These are phyloP conservation scores for Nomada flava DNA, from an alignment of 2,888 invertebrate species.

Conservation along the genomic window DNA sequence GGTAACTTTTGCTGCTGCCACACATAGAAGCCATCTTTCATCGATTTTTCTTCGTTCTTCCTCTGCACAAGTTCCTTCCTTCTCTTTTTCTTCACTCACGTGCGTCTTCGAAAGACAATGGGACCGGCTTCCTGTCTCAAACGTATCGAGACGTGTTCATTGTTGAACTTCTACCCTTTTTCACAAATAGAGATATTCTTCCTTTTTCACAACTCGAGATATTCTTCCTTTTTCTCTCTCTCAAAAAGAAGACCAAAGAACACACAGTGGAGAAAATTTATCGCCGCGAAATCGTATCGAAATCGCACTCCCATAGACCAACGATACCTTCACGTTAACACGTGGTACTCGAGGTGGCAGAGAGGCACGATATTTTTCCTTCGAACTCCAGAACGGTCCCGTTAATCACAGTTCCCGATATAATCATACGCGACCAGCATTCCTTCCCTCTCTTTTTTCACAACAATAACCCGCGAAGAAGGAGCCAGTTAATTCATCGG, in stretches of 20 bases:
- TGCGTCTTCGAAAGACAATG: conserved; percentile 21
- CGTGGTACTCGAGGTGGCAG: conserved; percentile 42
- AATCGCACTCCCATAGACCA: conserved; percentile 17
- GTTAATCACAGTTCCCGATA: conserved; percentile 56
- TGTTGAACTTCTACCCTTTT: background rate
- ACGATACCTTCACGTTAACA: conserved; percentile 21
- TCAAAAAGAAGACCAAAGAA: background rate
- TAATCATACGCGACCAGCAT: conserved; percentile 36
- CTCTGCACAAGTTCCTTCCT: background rate
- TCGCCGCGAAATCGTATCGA: background rate
- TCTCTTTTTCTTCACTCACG: conserved; percentile 6
- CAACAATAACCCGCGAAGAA: conserved; percentile 35
- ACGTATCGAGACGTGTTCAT: conserved; percentile 26
- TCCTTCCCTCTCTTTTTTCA: conserved; percentile 16
- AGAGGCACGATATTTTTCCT: conserved; percentile 36
- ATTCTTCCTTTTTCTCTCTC: background rate
- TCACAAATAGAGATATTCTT: no score
- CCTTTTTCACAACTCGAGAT: no score
- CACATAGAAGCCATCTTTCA: conserved; percentile 88
- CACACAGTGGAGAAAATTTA: background rate
- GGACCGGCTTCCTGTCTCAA: conserved; percentile 12
- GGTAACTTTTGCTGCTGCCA: conserved; percentile 88
- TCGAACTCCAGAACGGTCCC: conserved; percentile 50
- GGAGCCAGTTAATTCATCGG: conserved; percentile 50
- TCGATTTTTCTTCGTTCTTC: conserved; percentile 20